Base-by-base conservation (phyloP, 2,888 invertebrate genomes). In the Synergus itoensis region DNA sequence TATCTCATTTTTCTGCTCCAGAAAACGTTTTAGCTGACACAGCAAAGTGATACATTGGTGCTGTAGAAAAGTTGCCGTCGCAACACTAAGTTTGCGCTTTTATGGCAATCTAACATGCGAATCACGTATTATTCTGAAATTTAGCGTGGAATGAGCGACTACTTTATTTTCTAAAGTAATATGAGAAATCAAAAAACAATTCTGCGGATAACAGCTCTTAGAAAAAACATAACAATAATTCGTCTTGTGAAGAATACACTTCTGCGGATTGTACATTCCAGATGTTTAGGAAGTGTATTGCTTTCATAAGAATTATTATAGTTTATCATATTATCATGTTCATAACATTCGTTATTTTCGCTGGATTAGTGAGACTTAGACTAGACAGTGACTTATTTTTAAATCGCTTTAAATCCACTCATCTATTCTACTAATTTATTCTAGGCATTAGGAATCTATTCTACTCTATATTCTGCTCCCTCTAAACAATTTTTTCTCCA, bases 21-120 rank as follows among this genome's bases (percentile, higher is more conserved):
- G 73, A 73, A 53, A 73, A 73, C 73, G 73, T 40, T 57, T 73
- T 73, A 57, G 73, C 73, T 73, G 73, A 73, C 73, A 73, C 73
- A 73, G 73, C 73, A 73, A 73, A 73, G 40, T 57, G 73, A 73
- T 53, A 73, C 73, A 73, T 73, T 57, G 73, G 53, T 36, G n/a
- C 53, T 53, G 53, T 48, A 12, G 53, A 73, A 53, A 73, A 73
- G 40, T 73, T 73, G 73, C 73, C 73, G 73, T 73, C 73, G 73
- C 73, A 73, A 73, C 73, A 73, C 73, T 57, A 73, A 73, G 73
- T 73, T 73, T 73, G 53, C 40, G 73, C 73, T 73, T 73, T 73
- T 73, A 73, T 57, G 73, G 53, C 73, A 73, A 73, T 73, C 73
- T 53, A 21, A 57, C 53, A 73, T 73, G 73, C 73, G 73, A 73